A percentile compares a stretch with the other conserved stretches of the same genome.
These are phyloP conservation scores for Grapholita molesta DNA, from an alignment of 1,140 invertebrate species.

Conservation along the genomic window DNA sequence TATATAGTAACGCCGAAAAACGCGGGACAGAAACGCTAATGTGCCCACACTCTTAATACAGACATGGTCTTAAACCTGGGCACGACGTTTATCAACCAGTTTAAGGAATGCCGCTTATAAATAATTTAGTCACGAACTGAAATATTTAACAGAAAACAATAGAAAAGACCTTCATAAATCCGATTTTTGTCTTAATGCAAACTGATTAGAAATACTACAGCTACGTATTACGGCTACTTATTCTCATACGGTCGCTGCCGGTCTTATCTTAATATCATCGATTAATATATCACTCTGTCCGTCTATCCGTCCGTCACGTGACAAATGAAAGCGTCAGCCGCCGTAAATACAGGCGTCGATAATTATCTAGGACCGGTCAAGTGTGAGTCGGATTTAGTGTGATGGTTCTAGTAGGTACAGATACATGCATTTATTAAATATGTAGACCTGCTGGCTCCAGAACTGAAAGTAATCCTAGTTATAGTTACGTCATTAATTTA, in stretches of 20 bases:
- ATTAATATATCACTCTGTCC: slow-evolving; percentile 13
- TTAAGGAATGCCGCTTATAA: neutral
- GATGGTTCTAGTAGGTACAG: neutral
- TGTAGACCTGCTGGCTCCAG: too few species aligned
- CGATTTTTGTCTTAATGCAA: neutral
- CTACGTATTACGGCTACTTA: neutral
- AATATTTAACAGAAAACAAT: neutral
- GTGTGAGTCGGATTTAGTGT: neutral
- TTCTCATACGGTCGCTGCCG: neutral
- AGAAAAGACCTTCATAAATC: neutral
- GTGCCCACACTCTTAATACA: too few species aligned
- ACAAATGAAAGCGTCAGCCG: slow-evolving; percentile 12
- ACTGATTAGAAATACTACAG: slow-evolving; percentile 2
- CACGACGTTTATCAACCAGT: neutral
- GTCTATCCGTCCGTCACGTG: slow-evolving; percentile 3
- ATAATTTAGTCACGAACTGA: neutral
- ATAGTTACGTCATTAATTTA: too few species aligned
- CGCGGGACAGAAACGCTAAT: too few species aligned
- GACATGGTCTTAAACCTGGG: too few species aligned
- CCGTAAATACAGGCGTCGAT: slow-evolving; percentile 4
- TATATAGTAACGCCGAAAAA: too few species aligned
- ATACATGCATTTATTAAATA: neutral
- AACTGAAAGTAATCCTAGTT: too few species aligned
- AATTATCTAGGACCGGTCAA: neutral
- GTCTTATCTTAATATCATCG: slow-evolving; percentile 13